Percentiles rank a stretch among this genome's conserved stretches.
Evolutionary conservation across 2,797 vertebrate genomes (phyloP).

Genomic region (Mastacembelus armatus): DNA sequence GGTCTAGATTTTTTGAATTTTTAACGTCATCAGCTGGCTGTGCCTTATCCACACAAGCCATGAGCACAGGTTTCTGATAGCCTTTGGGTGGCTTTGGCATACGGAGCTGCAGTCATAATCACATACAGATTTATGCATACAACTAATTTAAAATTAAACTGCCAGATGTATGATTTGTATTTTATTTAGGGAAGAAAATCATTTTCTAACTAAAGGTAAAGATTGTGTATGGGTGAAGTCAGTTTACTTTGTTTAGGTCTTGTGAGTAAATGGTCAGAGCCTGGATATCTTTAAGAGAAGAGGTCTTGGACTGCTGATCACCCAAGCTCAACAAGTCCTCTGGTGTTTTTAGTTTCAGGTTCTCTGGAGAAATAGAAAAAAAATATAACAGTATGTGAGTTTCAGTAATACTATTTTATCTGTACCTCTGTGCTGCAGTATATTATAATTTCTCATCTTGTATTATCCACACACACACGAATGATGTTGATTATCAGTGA

Average conservation of each 20-base stretch:
- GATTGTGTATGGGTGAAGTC: not conserved
- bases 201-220: not conserved
- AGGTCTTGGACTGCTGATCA: constrained; percentile 65
- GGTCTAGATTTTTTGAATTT: constrained; percentile 54
- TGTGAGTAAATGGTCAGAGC: constrained; percentile 75
- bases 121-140: constrained; percentile 18
- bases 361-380: constrained; percentile 69
- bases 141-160: not conserved
- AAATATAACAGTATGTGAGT: not conserved
- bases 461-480: not conserved
- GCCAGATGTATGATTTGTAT: not conserved
- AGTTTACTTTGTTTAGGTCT: constrained; percentile 82
- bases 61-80: constrained; percentile 56
- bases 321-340: constrained; percentile 43
- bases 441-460: not conserved
- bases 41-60: constrained; percentile 73
- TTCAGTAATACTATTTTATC: not conserved
- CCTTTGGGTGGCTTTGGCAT: constrained; percentile 62
- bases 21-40: constrained; percentile 59
- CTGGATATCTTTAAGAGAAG: constrained; percentile 75
- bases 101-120: constrained; percentile 73
- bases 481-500: not conserved
- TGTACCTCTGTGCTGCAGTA: not conserved
- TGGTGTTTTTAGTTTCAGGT: constrained; percentile 55
- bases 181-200: not conserved